Evolutionary conservation across 2,888 invertebrate genomes (phyloP), one percentile per base, ranked within the genome.

Genomic region (Capitulum mitella): DNA sequence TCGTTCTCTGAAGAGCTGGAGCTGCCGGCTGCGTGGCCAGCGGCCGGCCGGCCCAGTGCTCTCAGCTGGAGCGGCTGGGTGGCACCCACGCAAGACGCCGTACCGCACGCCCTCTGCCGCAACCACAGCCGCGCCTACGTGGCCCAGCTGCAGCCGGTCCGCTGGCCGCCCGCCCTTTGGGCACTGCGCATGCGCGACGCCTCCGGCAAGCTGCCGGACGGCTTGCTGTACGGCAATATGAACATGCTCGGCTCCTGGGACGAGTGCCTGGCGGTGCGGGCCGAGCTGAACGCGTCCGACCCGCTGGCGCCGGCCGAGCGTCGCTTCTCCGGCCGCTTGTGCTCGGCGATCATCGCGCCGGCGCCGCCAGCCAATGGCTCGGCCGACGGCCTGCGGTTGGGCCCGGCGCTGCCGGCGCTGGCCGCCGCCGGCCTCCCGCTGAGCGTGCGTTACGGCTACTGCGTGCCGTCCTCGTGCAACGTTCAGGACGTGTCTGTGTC

Each of bases 171-270:
- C 61, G 32, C 61, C 32, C n/a, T 2, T n/a, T 75, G 75, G 75
- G 43, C 75, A 6, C 43, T 43, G 8, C n/a, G 14, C n/a, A 75
- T 75, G 43, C 40, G 5, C 26, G 75, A 75, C 75, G 75, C 75
- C 16, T 43, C 43, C 75, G 75, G 43, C 26, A 75, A 75, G n/a
- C n/a, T 75, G n/a, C 75, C 75, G n/a, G 75, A 75, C 43, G 75
- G 75, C 10, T 43, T 75, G 26, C 40, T 75, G n/a, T 43, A 43
- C 29, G 75, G 75, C n/a, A 40, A 43, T n/a, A 3, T n/a, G 75
- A 43, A 40, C 43, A 26, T 29, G n/a, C 43, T 75, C n/a, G 75
- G 75, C 43, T 75, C 75, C 3, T 43, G 40, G 75, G 75, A n/a
- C 43, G 43, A 16, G n/a, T 75, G 75, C 16, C 75, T 40, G 43